phyloP scores from a whole-genome alignment of 2,888 invertebrate species.

The Acanthosepion esculentum region DNA sequence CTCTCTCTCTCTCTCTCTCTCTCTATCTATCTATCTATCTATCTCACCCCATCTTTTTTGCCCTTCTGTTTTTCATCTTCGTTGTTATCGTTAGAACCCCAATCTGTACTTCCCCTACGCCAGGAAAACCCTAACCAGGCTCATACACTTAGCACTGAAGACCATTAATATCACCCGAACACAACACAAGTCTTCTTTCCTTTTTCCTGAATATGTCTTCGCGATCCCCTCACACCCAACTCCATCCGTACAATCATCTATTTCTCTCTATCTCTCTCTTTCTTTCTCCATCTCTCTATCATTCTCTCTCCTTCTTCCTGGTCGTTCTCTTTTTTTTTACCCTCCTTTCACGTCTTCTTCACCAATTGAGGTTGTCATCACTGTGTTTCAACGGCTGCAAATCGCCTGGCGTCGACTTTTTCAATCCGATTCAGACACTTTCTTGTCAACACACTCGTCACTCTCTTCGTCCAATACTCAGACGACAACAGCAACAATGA shows the following conservation, averaged over 20 bases:
- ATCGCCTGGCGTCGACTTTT: background rate
- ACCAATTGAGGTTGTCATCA: background rate
- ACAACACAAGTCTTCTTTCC: too few relatives aligned
- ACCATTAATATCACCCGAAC: too few relatives aligned
- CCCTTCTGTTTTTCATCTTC: too few relatives aligned
- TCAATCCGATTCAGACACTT: constrained; percentile 33
- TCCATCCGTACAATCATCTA: background rate
- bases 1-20: background rate
- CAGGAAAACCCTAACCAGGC: too few relatives aligned
- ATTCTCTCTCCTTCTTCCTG: too few relatives aligned
- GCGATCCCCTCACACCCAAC: too few relatives aligned
- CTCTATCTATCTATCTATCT: background rate
- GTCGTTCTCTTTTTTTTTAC: background rate
- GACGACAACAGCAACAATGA: background rate
- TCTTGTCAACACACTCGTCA: constrained; percentile 9
- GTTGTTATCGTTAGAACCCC: too few relatives aligned
- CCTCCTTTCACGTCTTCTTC: background rate
- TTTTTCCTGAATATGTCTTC: too few relatives aligned
- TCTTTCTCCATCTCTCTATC: background rate
- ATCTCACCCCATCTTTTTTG: background rate
- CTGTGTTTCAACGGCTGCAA: background rate
- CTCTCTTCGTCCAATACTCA: background rate
- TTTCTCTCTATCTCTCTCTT: background rate
- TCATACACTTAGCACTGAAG: too few relatives aligned
- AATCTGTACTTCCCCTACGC: too few relatives aligned